A percentile compares a stretch with the other conserved stretches of the same genome.
Evolutionary conservation across 2,797 vertebrate genomes (phyloP).

Genomic region (Mico argentatus): DNA sequence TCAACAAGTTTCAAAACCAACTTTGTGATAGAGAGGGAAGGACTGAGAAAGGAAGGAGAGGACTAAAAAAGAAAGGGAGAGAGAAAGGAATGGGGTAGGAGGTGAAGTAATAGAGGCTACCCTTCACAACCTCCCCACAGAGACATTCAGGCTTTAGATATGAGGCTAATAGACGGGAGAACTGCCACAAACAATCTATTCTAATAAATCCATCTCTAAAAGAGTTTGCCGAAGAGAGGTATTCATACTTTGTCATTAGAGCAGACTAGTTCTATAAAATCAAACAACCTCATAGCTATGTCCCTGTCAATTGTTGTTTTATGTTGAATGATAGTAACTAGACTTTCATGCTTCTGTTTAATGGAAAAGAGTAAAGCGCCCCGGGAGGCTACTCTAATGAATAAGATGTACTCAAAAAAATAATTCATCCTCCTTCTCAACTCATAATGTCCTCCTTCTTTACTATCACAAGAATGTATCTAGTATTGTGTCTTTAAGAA

Average conservation of each 20-base stretch:
- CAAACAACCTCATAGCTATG: background rate
- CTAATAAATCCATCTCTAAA: background rate
- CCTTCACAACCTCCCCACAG: background rate
- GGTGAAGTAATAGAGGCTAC: background rate
- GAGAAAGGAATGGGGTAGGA: background rate
- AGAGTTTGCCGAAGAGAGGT: background rate
- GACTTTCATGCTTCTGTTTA: conserved; percentile 1
- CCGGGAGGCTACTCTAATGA: conserved; percentile 18
- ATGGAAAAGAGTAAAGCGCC: conserved; percentile 41
- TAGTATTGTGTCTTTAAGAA: background rate
- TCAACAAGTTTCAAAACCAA: conserved; percentile 18
- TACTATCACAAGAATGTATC: background rate
- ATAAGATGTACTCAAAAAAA: conserved; percentile 76
- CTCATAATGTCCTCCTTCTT: background rate
- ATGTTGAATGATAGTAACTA: conserved; percentile 50
- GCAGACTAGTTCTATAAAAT: background rate
- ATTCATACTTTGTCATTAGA: background rate
- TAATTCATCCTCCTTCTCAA: conserved; percentile 27
- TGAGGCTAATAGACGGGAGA: background rate
- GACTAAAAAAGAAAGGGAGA: background rate
- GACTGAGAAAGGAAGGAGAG: background rate
- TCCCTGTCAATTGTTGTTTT: background rate
- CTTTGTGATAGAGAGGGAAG: background rate
- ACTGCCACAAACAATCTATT: background rate
- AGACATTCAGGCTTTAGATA: background rate